phyloP scores from a whole-genome alignment of 2,113 vertebrate species.

The Eidolon helvum region DNA sequence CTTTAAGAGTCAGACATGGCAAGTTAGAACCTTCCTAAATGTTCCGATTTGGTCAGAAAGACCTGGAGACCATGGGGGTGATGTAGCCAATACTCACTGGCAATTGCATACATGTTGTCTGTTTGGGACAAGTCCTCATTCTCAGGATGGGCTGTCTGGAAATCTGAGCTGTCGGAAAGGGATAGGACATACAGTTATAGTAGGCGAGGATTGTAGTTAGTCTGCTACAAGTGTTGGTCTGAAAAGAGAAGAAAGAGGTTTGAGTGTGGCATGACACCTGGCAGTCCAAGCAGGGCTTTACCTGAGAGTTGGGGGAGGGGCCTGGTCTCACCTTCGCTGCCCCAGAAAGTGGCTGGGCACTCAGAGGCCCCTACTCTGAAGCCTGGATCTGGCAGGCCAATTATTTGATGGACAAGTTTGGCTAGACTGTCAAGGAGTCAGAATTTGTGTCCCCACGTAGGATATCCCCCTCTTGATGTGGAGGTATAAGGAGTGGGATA shows the following conservation, averaged over 20 bases:
- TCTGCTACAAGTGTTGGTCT: not conserved
- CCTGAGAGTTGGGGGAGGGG: not conserved
- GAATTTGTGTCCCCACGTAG: not conserved
- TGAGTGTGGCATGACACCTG: not conserved
- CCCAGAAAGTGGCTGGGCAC: not conserved
- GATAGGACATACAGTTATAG: not conserved
- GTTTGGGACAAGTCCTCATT: not conserved
- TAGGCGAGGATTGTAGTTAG: not conserved
- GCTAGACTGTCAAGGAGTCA: not conserved
- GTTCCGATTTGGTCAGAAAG: not conserved
- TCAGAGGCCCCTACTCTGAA: not conserved
- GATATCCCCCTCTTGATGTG: not conserved
- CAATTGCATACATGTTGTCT: not conserved
- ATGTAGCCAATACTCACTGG: not conserved
- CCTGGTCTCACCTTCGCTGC: not conserved
- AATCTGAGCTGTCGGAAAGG: not conserved
- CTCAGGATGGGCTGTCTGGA: not conserved
- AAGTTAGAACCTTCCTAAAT: not conserved
- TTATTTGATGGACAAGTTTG: not conserved
- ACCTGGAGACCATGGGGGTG: fast-evolving
- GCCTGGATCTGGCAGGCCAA: not conserved
- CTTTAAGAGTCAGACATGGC: not conserved
- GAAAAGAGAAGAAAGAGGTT: not conserved
- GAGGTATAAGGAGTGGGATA: too few relatives aligned
- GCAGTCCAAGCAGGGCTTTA: not conserved